phyloP scores from a whole-genome alignment of 2,113 vertebrate genomes.

The Caranx ignobilis region DNA sequence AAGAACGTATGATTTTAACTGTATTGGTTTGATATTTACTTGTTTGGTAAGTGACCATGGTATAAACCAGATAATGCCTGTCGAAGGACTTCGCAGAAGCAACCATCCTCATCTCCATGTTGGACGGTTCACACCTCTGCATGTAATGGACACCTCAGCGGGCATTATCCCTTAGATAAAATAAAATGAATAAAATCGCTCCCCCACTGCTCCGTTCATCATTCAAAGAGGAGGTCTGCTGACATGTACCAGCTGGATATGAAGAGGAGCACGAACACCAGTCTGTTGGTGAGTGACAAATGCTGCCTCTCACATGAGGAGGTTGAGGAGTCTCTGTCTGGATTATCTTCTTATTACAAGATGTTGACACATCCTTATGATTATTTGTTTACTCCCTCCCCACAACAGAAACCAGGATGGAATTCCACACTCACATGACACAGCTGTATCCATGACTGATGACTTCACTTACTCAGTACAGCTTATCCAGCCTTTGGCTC shows the following conservation, averaged over 20 bases:
- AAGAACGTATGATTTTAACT: too few relatives aligned
- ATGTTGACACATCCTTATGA: neutral
- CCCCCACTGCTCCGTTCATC: too few relatives aligned
- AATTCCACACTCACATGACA: constrained; percentile 1
- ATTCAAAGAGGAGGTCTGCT: neutral
- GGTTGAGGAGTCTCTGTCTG: constrained; percentile 31
- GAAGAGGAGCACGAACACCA: neutral
- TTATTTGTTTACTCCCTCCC: constrained; percentile 25
- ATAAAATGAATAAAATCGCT: too few relatives aligned
- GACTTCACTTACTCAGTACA: neutral
- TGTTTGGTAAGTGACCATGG: too few relatives aligned
- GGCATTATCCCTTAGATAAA: too few relatives aligned
- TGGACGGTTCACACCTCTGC: too few relatives aligned
- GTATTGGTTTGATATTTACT: too few relatives aligned
- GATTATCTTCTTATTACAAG: constrained; percentile 36
- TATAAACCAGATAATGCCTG: too few relatives aligned
- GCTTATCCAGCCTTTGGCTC: neutral
- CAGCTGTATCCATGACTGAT: neutral
- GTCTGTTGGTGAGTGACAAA: neutral
- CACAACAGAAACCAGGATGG: neutral
- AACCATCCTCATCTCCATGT: too few relatives aligned
- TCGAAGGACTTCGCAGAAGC: too few relatives aligned
- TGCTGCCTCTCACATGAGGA: neutral
- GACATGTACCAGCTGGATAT: neutral
- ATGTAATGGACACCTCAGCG: too few relatives aligned